Evolutionary conservation across 1,140 invertebrate species (phyloP).

Genomic region (Penaeus indicus): DNA sequence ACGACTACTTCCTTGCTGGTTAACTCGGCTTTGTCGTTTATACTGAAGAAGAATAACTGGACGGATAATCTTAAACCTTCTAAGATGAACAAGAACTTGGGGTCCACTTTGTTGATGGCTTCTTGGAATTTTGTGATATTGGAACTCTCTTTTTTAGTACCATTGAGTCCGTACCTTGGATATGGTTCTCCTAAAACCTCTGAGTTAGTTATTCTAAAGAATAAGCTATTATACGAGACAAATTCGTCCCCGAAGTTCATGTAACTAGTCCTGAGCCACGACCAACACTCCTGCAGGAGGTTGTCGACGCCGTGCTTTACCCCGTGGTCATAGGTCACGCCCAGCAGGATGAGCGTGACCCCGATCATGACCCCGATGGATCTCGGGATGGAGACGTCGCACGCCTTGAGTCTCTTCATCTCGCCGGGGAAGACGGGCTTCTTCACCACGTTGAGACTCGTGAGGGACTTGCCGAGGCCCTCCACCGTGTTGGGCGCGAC

Average conservation of each 20-base stretch:
- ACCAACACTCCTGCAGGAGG: slow-evolving; percentile 56
- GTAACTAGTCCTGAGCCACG: slow-evolving; percentile 62
- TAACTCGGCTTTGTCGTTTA: slow-evolving; percentile 45
- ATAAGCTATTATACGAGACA: slow-evolving; percentile 57
- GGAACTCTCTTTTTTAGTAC: slow-evolving; percentile 34
- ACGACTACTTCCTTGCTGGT: slow-evolving; percentile 47
- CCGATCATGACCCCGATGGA: slow-evolving; percentile 54
- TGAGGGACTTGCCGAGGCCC: slow-evolving; percentile 16
- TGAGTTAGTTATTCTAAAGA: slow-evolving; percentile 48
- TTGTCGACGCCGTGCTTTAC: slow-evolving; percentile 59
- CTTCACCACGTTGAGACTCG: slow-evolving; percentile 27
- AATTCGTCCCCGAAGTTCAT: slow-evolving; percentile 65
- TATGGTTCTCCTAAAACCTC: slow-evolving; percentile 51
- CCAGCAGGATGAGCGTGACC: slow-evolving; percentile 52
- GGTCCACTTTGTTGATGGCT: slow-evolving; percentile 54
- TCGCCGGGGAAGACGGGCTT: slow-evolving; percentile 19
- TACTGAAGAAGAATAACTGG: slow-evolving; percentile 64
- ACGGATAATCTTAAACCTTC: slow-evolving; percentile 63
- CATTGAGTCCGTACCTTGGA: slow-evolving; percentile 37
- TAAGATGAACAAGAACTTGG: slow-evolving; percentile 61
- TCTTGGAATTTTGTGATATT: slow-evolving; percentile 47
- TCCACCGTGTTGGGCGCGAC: background rate
- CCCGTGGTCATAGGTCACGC: slow-evolving; percentile 62
- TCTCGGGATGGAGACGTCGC: slow-evolving; percentile 51
- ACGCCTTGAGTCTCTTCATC: slow-evolving; percentile 30